Evolutionary conservation across 2,113 vertebrate genomes (phyloP).

Genomic region (Mirza zaza): DNA sequence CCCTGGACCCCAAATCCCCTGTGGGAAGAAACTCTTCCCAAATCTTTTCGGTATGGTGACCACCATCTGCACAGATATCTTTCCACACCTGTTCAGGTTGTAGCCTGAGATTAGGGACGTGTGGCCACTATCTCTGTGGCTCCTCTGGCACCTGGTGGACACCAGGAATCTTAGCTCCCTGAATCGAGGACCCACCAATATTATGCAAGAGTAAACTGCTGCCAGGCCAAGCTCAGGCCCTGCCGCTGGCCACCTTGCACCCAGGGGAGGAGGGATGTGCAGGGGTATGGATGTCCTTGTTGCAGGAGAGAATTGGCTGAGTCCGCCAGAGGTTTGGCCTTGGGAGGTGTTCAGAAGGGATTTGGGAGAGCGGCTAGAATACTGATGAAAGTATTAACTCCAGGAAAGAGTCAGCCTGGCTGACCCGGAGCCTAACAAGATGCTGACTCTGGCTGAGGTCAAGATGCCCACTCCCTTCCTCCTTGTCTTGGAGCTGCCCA

Average conservation of each 20-base stretch:
- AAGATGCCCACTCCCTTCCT: background rate
- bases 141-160: background rate
- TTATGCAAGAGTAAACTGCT: background rate
- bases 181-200: background rate
- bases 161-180: background rate
- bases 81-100: background rate
- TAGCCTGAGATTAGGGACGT: background rate
- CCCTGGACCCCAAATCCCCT: background rate
- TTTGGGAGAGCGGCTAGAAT: background rate
- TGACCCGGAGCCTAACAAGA: fast-evolving
- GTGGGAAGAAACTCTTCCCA: background rate
- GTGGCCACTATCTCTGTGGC: background rate
- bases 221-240: background rate
- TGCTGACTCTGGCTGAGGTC: background rate
- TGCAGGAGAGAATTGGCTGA: background rate
- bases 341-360: background rate
- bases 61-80: background rate
- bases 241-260: too few relatives aligned
- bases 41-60: background rate
- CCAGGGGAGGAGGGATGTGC: too few relatives aligned
- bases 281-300: background rate
- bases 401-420: background rate
- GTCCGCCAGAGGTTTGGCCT: background rate
- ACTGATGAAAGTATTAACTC: background rate
- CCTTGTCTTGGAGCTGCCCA: background rate